Percentiles rank a stretch among this genome's conserved stretches.
Evolutionary conservation across 2,113 vertebrate species (phyloP).

Genomic region (Dicerorhinus sumatrensis): DNA sequence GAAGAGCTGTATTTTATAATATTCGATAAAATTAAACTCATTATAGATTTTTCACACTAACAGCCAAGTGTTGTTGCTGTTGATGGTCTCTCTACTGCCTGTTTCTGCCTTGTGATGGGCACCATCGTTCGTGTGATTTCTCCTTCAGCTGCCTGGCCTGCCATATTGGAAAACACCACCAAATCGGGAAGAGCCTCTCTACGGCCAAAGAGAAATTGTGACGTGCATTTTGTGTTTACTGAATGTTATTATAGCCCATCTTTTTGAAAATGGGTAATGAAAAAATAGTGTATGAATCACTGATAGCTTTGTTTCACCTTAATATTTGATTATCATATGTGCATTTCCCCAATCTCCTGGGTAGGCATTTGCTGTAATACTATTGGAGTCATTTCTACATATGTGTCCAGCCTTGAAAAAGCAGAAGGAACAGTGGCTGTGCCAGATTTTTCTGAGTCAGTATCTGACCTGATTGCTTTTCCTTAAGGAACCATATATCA

Average conservation of each 20-base stretch:
- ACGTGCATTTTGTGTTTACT: not conserved
- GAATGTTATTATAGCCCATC: not conserved
- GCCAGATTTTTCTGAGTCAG: not conserved
- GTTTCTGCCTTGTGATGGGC: not conserved
- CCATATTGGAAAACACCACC: not conserved
- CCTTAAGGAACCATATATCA: constrained; percentile 1
- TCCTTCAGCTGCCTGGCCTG: not conserved
- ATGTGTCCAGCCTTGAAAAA: not conserved
- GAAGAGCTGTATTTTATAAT: not conserved
- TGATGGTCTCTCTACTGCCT: not conserved
- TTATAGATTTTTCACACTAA: constrained; percentile 4
- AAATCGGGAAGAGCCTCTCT: not conserved
- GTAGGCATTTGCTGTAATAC: not conserved
- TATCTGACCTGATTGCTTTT: constrained; percentile 18
- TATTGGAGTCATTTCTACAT: not conserved
- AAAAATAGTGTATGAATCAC: not conserved
- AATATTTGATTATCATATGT: not conserved
- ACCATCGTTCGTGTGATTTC: not conserved
- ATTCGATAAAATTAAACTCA: constrained; percentile 36
- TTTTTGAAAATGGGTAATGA: not conserved
- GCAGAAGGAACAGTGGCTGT: not conserved
- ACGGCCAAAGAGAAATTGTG: not conserved
- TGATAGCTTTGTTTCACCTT: not conserved
- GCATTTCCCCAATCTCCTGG: not conserved
- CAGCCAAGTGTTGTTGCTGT: not conserved